Base-by-base conservation (phyloP, 2,797 vertebrate species). In the Gymnocypris eckloni region DNA sequence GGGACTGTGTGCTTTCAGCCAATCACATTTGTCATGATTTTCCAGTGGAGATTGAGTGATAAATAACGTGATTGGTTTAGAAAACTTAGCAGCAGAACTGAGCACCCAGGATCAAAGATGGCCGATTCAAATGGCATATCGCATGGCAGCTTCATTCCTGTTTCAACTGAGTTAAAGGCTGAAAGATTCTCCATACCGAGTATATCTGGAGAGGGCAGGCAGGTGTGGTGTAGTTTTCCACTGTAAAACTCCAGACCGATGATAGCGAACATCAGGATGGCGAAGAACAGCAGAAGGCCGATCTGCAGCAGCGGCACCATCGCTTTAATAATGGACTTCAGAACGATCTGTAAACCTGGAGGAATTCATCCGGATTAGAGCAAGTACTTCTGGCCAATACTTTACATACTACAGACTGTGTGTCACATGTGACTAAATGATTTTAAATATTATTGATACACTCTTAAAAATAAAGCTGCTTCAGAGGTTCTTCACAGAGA, bases 291-390 rank as follows among this genome's bases (percentile, higher is more conserved):
- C 67, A 99, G 96, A 71, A 99, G 96, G 76, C 98, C 98, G 0
- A 99, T 99, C 95, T 99, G 98, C 41, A 99, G 97, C 54, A 99
- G 96, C 1, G 98, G 98, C 85, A 99, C 97, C 98, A 99, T 99
- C 75, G 98, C 98, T 94, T 99, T 99, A 96, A 99, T 99, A 92
- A 99, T 99, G 92, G 98, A 99, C 94, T 99, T 99, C 91, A 99
- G 90, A 76, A 99, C 98, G 43, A 99, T 99, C 95, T 99, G 98
- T 88, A 99, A 93, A 90, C 98, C 98, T 99, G 83, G 22, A 70
- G 70, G 16, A 41, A 84, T 69, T 15, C 2, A 82, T 9, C 7
- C 71, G n/a, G 18, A 67, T 84, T 66, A 84, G 25, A 37, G 22
- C 15, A 48, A 25, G 67, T 3, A 28, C 37, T 11, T 59, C 10